A percentile compares a stretch with the other conserved stretches of the same genome.
phyloP scores from a whole-genome alignment of 2,888 invertebrate species.

The Adela reaumurella region DNA sequence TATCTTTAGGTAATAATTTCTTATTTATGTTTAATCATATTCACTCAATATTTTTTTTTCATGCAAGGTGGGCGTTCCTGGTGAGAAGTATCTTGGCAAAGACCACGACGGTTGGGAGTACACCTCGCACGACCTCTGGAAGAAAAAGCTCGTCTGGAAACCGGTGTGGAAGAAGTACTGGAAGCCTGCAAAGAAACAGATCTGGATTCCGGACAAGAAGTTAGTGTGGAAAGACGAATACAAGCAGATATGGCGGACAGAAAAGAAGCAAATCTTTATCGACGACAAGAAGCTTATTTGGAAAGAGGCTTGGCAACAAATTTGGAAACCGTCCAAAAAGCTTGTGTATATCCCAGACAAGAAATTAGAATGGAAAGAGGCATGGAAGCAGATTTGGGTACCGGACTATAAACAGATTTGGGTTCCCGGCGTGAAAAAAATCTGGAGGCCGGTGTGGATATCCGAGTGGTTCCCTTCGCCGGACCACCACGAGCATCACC shows the following conservation, averaged over 20 bases:
- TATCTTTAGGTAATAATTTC: too few relatives aligned
- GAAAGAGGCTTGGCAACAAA: slow-evolving; percentile 46
- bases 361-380: slow-evolving; percentile 67
- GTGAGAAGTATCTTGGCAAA: slow-evolving; percentile 61
- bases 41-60: too few relatives aligned
- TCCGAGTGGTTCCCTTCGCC: slow-evolving; percentile 87
- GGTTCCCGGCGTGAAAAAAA: slow-evolving; percentile 79
- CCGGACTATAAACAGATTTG: slow-evolving; percentile 71
- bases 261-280: slow-evolving; percentile 69
- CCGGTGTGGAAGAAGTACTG: slow-evolving; percentile 64
- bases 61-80: slow-evolving; percentile 60
- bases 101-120: slow-evolving; percentile 65
- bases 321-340: slow-evolving; percentile 59
- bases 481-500: slow-evolving; percentile 61
- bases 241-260: slow-evolving; percentile 66
- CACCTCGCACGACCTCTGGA: slow-evolving; percentile 64
- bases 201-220: slow-evolving; percentile 62
- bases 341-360: slow-evolving; percentile 65
- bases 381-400: slow-evolving; percentile 66
- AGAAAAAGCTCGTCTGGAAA: slow-evolving; percentile 69
- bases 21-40: too few relatives aligned
- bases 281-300: slow-evolving; percentile 65
- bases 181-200: slow-evolving; percentile 56
- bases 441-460: slow-evolving; percentile 80
- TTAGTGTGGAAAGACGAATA: slow-evolving; percentile 65